Percentiles rank a stretch among this genome's conserved stretches.
Conservation (phyloP, 2,113 vertebrate genomes). For the Ceuthmochares aereus region DNA sequence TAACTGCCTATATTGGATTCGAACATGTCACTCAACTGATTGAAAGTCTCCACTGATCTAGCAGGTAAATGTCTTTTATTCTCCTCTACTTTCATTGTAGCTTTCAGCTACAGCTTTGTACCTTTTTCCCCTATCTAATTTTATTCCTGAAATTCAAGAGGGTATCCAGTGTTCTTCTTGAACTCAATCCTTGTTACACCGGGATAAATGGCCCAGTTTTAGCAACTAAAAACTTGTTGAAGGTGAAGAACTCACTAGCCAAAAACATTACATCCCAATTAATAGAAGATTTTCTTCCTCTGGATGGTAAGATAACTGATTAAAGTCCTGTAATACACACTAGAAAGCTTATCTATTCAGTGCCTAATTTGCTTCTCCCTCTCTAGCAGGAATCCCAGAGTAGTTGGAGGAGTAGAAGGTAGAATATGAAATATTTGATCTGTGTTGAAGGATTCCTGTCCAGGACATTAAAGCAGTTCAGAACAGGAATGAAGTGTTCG, state of each 20-base stretch:
- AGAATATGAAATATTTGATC: background rate
- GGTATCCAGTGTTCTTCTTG: background rate
- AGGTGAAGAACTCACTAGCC: background rate
- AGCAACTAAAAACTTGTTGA: background rate
- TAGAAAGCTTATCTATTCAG: background rate
- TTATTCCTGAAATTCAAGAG: background rate
- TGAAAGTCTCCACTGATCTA: background rate
- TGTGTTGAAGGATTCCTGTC: background rate
- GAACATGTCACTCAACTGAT: background rate
- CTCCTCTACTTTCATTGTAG: background rate
- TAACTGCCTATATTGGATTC: background rate
- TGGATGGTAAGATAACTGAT: background rate
- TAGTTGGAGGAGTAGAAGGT: background rate
- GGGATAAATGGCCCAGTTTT: background rate
- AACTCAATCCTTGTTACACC: background rate
- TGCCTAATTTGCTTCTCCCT: background rate
- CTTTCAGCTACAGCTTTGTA: background rate
- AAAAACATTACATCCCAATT: background rate
- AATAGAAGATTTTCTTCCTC: background rate
- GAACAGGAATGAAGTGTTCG: conserved; percentile 17
- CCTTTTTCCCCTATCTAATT: background rate
- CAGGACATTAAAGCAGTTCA: background rate
- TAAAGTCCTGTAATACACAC: background rate
- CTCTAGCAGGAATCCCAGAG: background rate
- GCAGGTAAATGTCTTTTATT: background rate